Conservation (phyloP, 2,888 invertebrate genomes). For the Blomia tropicalis region DNA sequence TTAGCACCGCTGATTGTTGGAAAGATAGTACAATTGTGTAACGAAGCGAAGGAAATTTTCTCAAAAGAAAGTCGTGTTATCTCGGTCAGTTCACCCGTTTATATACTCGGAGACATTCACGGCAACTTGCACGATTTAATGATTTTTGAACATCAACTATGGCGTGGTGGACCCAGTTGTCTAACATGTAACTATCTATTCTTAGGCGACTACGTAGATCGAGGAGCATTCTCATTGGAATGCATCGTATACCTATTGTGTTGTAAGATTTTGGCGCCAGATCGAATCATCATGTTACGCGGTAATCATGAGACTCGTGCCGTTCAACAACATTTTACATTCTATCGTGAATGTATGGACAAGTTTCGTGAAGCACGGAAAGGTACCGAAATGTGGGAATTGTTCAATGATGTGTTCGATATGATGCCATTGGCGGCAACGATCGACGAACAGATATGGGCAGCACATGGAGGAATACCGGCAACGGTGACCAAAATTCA, state of each 20-base stretch:
- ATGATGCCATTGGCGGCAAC: slow-evolving; percentile 53
- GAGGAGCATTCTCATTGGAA: slow-evolving; percentile 51
- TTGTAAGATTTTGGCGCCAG: slow-evolving; percentile 51
- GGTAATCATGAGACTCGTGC: slow-evolving; percentile 61
- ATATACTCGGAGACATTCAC: slow-evolving; percentile 53
- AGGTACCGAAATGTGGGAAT: slow-evolving; percentile 50
- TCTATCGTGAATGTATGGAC: slow-evolving; percentile 50
- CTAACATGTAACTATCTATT: slow-evolving; percentile 51
- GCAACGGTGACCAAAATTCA: slow-evolving; percentile 34
- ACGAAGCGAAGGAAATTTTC: slow-evolving; percentile 40
- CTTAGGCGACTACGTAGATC: slow-evolving; percentile 60
- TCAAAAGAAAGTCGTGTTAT: slow-evolving; percentile 42
- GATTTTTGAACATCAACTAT: slow-evolving; percentile 51
- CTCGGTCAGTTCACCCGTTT: slow-evolving; percentile 43
- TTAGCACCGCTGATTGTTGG: slow-evolving; percentile 25
- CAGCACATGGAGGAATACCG: slow-evolving; percentile 62
- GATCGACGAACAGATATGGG: slow-evolving; percentile 57
- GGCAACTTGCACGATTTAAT: slow-evolving; percentile 54
- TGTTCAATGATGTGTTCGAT: slow-evolving; percentile 54
- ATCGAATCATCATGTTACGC: slow-evolving; percentile 47
- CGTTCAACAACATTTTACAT: slow-evolving; percentile 56
- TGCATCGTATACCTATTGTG: slow-evolving; percentile 45
- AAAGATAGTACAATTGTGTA: slow-evolving; percentile 42
- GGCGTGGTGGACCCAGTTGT: slow-evolving; percentile 50
- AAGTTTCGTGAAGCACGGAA: slow-evolving; percentile 52